Evolutionary conservation across 2,888 invertebrate species (phyloP).

Genomic region (Arrhopalites spinosus): DNA sequence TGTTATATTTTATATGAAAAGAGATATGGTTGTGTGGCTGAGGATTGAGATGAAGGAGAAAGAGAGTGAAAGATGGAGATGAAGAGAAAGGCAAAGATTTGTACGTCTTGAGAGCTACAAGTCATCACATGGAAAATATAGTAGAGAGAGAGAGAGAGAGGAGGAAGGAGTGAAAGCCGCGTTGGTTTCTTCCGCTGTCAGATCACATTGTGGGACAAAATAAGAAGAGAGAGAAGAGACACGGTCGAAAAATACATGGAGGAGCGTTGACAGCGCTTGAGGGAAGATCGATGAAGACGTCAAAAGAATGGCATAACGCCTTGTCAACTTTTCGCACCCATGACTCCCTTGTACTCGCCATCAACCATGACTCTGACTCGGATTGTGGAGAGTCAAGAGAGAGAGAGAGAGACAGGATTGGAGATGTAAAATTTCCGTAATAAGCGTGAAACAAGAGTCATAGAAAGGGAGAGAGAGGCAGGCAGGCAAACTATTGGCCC

Average conservation of each 20-base stretch:
- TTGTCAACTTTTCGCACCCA: conserved; percentile 54
- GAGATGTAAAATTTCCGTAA: conserved; percentile 41
- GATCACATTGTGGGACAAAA: conserved; percentile 48
- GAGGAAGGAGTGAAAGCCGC: conserved; percentile 32
- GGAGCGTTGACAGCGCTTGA: conserved; percentile 37
- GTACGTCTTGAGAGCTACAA: conserved; percentile 35
- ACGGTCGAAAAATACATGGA: conserved; percentile 22
- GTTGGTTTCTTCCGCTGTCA: conserved; percentile 56
- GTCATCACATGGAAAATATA: conserved; percentile 30
- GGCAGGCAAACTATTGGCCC: not conserved
- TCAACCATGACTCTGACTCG: too few species aligned
- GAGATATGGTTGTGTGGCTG: not conserved
- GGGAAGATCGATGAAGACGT: conserved; percentile 56
- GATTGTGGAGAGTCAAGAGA: too few species aligned
- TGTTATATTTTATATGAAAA: not conserved
- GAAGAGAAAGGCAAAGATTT: conserved; percentile 17
- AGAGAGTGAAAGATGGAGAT: conserved; percentile 4
- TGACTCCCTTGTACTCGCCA: conserved; percentile 13
- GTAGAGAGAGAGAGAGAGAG: conserved; percentile 11
- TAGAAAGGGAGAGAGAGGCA: conserved; percentile 18
- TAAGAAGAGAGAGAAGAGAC: not conserved
- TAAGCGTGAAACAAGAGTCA: conserved; percentile 43
- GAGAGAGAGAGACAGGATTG: conserved; percentile 2
- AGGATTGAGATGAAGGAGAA: not conserved
- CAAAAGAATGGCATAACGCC: conserved; percentile 56